Conservation (phyloP, 1,140 invertebrate species). For the Ephestia elutella region DNA sequence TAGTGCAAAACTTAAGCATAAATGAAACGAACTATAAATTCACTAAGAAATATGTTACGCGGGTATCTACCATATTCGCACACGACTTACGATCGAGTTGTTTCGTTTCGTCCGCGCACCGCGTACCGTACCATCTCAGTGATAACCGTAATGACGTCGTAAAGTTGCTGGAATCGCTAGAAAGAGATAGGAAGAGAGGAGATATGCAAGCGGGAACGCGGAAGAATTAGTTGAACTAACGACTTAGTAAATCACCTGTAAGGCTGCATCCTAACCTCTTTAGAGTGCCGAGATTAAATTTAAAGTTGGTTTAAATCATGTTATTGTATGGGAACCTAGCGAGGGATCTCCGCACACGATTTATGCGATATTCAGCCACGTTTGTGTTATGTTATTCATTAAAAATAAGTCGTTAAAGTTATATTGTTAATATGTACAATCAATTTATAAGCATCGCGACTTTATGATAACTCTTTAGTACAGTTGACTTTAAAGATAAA, state of each 20-base stretch:
- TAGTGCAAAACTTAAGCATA: too few relatives aligned
- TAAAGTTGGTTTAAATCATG: slow-evolving; percentile 37
- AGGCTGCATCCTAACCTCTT: slow-evolving; percentile 22
- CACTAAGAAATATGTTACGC: too few relatives aligned
- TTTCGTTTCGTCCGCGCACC: slow-evolving; percentile 19
- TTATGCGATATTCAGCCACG: slow-evolving; percentile 4
- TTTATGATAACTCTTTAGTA: too few relatives aligned
- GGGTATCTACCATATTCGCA: background rate
- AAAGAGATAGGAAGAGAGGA: slow-evolving; percentile 38
- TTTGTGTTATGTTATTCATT: too few relatives aligned
- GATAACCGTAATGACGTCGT: slow-evolving; percentile 63
- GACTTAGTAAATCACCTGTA: slow-evolving; percentile 54
- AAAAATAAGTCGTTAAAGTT: too few relatives aligned
- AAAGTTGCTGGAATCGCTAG: slow-evolving; percentile 37
- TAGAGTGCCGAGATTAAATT: slow-evolving; percentile 37
- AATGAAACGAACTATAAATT: too few relatives aligned
- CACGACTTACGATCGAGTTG: background rate
- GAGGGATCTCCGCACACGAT: background rate
- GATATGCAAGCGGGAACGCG: slow-evolving; percentile 42
- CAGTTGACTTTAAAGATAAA: too few relatives aligned
- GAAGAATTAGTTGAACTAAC: slow-evolving; percentile 60
- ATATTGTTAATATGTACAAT: too few relatives aligned
- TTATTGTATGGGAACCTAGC: slow-evolving; percentile 21
- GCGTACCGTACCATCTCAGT: slow-evolving; percentile 26
- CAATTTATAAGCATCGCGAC: too few relatives aligned